Evolutionary conservation across 1,140 invertebrate species (phyloP), one percentile per base, ranked within the genome.

Genomic region (Anoplolepis gracilipes): DNA sequence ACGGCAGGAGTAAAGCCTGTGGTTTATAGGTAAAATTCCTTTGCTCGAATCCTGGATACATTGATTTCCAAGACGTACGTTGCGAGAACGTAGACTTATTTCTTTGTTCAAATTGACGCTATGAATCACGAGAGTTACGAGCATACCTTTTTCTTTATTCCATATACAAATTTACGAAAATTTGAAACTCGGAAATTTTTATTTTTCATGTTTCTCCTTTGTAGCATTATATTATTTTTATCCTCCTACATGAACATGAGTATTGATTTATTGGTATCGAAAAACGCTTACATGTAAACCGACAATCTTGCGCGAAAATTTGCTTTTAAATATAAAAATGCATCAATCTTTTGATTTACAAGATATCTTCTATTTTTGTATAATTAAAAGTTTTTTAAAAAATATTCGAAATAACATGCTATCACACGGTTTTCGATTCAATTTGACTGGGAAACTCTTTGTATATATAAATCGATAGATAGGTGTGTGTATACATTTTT

Each of bases 11-110:
- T 87, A 88, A 88, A 87, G 73, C 86, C 69, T 64, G 86, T 87
- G 81, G 87, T 85, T 87, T 88, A 88, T 87, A 67, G 86, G 73
- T 11, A 39, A 87, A 85, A 88, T 88, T 85, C 86, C 42, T 78
- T 69, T 53, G n/a, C 57, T 0, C 30, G 36, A 36, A 72, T 55
- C 65, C 69, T 7, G 61, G 55, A 86, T 28, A 57, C 62, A 22
- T 55, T 77, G 65, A 87, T 49, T 78, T 72, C 39, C 36, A 0
- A 57, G 4, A 7, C 13, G 28, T 49, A 33, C 28, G 49, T 55
- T 57, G 28, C 30, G 22, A 39, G 67, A 72, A 81, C 36, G 33
- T 30, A 30, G 65, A 81, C 65, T 72, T 81, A 42, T 81, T 81
- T 72, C 36, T 16, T 30, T 36, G 28, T 70, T 81, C 33, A 42